Percentiles rank a stretch among this genome's conserved stretches.
Evolutionary conservation across 2,797 vertebrate species (phyloP).

Genomic region (Orestias chungarensis): DNA sequence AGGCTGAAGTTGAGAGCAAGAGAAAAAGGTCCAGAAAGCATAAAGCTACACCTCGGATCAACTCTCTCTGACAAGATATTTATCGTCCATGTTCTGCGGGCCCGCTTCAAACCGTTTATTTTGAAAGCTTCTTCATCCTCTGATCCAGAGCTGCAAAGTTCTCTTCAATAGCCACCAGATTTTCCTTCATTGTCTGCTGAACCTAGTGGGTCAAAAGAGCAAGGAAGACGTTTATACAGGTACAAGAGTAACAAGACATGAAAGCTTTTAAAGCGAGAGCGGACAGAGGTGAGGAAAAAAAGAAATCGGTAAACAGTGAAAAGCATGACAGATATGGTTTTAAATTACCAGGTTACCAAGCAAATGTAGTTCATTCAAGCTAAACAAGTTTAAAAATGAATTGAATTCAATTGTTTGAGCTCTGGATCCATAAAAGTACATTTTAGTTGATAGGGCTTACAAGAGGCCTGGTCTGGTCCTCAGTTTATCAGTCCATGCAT

Average conservation of each 20-base stretch:
- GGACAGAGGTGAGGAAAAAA: background rate
- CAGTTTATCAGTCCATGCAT: too few relatives aligned
- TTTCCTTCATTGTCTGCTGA: constrained; percentile 93
- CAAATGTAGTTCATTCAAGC: background rate
- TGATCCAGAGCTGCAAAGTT: constrained; percentile 87
- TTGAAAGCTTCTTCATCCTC: constrained; percentile 88
- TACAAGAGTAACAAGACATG: background rate
- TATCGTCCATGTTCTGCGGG: constrained; percentile 53
- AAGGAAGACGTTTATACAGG: background rate
- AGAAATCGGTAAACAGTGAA: too few relatives aligned
- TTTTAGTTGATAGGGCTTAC: too few relatives aligned
- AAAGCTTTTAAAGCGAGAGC: background rate
- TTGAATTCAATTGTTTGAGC: background rate
- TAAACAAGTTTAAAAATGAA: background rate
- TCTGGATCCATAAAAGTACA: too few relatives aligned
- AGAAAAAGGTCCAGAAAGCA: constrained; percentile 45
- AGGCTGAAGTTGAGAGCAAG: constrained; percentile 52
- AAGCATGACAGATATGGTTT: too few relatives aligned
- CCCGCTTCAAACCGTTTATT: constrained; percentile 73
- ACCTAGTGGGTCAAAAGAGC: constrained; percentile 73
- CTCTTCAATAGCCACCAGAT: constrained; percentile 86
- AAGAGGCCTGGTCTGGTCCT: too few relatives aligned
- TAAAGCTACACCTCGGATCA: constrained; percentile 30
- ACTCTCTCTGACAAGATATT: constrained; percentile 47
- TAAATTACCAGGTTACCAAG: too few relatives aligned